These are phyloP conservation scores for Caenorhabditis sinica DNA, from an alignment of 2,888 invertebrate genomes.

Conservation along the genomic window DNA sequence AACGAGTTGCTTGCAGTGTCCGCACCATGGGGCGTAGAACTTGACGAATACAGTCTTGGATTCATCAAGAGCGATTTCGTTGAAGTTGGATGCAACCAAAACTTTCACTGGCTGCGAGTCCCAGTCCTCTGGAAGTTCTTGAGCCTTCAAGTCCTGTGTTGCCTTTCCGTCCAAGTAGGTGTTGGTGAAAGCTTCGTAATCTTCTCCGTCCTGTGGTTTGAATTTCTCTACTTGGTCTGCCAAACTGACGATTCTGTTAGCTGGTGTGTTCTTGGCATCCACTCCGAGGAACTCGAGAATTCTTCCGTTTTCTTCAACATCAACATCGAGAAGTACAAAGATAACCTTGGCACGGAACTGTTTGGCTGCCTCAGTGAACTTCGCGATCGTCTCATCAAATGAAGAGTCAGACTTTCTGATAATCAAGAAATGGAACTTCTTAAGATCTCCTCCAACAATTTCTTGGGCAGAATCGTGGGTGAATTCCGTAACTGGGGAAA, in stretches of 20 bases:
- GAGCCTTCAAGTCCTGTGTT: conserved; percentile 94
- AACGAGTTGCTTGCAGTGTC: conserved; percentile 96
- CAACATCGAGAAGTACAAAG: conserved; percentile 94
- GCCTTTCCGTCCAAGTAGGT: conserved; percentile 93
- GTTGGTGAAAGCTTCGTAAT: conserved; percentile 90
- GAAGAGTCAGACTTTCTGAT: conserved; percentile 89
- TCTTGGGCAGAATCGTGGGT: conserved; percentile 90
- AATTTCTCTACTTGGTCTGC: conserved; percentile 95
- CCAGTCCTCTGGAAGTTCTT: conserved; percentile 97
- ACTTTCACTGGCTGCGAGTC: conserved; percentile 93
- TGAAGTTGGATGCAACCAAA: conserved; percentile 88
- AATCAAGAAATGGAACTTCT: conserved; percentile 93
- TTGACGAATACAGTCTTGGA: conserved; percentile 95
- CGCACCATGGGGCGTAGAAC: conserved; percentile 98
- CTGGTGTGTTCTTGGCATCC: conserved; percentile 89
- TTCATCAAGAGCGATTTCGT: conserved; percentile 90
- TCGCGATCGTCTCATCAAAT: conserved; percentile 90
- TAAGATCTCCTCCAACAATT: conserved; percentile 97
- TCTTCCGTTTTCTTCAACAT: conserved; percentile 94
- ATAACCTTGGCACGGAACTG: conserved; percentile 90
- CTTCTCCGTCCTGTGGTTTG: conserved; percentile 90
- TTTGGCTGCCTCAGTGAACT: conserved; percentile 90
- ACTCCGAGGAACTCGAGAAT: conserved; percentile 99
- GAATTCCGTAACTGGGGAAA: conserved; percentile 72
- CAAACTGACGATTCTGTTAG: conserved; percentile 89